A percentile compares a stretch with the other conserved stretches of the same genome.
Conservation (phyloP, 2,113 vertebrate species). For the Tachysurus vachellii region DNA sequence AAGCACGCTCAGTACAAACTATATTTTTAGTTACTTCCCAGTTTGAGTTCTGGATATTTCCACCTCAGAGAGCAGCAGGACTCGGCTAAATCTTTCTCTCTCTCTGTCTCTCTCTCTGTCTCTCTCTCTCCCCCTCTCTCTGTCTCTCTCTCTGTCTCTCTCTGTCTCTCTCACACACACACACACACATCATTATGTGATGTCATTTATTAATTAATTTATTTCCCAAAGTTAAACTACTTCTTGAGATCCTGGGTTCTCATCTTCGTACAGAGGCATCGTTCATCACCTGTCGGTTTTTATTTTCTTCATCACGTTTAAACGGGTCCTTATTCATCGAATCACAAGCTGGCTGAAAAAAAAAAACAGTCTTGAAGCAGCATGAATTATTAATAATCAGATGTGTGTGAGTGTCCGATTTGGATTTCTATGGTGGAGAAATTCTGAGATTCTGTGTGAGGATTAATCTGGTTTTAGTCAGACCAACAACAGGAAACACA, state of each 20-base stretch:
- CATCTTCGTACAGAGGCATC: too few relatives aligned
- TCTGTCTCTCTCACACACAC: not conserved
- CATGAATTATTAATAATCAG: slow-evolving; percentile 14
- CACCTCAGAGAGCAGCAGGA: slow-evolving; percentile 45
- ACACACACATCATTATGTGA: too few relatives aligned
- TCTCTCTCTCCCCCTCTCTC: not conserved
- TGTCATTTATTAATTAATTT: too few relatives aligned
- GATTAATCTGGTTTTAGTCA: not conserved
- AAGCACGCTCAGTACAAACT: slow-evolving; percentile 53
- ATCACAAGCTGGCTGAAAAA: not conserved
- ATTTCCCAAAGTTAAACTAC: too few relatives aligned
- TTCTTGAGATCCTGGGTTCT: too few relatives aligned
- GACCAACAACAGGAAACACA: not conserved
- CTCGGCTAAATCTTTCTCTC: not conserved
- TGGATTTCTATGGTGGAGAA: not conserved
- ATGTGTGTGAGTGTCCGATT: not conserved
- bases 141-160: not conserved
- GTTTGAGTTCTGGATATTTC: slow-evolving; percentile 56
- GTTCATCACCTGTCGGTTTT: not conserved
- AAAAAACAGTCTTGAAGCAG: not conserved
- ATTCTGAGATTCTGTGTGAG: not conserved
- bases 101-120: not conserved
- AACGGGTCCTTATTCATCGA: not conserved
- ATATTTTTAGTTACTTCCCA: slow-evolving; percentile 65
- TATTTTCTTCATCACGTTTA: not conserved